Percentiles rank a stretch among this genome's conserved stretches.
Conservation (phyloP, 2,888 invertebrate species). For the Celastrina argiolus region DNA sequence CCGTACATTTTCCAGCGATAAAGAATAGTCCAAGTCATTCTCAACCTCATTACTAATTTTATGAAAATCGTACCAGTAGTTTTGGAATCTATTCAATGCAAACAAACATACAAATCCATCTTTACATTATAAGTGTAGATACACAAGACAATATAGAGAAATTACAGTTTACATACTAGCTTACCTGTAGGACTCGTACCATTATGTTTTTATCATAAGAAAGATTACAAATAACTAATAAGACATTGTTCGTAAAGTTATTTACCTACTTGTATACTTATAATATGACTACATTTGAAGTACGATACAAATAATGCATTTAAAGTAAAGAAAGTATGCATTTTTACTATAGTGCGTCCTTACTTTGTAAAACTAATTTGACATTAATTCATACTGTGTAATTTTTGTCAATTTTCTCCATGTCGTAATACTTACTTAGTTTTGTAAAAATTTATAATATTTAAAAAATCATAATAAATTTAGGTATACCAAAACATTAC, state of each 20-base stretch:
- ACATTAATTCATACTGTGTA: background rate
- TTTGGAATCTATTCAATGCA: too few species aligned
- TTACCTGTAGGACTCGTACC: slow-evolving; percentile 39
- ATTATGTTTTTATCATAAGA: slow-evolving; percentile 41
- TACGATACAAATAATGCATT: slow-evolving; percentile 44
- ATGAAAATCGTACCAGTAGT: too few species aligned
- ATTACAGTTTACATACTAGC: background rate
- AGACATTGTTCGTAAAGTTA: slow-evolving; percentile 55
- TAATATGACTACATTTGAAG: slow-evolving; percentile 65
- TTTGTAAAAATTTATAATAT: background rate
- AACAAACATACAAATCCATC: too few species aligned
- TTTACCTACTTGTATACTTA: slow-evolving; percentile 64
- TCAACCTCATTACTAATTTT: too few species aligned
- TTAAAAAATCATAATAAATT: background rate
- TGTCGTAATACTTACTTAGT: background rate
- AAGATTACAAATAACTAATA: slow-evolving; percentile 59
- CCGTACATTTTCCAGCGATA: too few species aligned
- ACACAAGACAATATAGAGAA: background rate
- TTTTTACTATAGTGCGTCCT: background rate
- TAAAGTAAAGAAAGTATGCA: slow-evolving; percentile 33
- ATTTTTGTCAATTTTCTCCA: background rate
- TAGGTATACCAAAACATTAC: background rate
- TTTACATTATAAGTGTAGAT: too few species aligned
- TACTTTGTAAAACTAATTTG: background rate
- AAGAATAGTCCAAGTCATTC: too few species aligned